Conservation (phyloP, 1,140 invertebrate genomes). For the Trialeurodes vaporariorum region DNA sequence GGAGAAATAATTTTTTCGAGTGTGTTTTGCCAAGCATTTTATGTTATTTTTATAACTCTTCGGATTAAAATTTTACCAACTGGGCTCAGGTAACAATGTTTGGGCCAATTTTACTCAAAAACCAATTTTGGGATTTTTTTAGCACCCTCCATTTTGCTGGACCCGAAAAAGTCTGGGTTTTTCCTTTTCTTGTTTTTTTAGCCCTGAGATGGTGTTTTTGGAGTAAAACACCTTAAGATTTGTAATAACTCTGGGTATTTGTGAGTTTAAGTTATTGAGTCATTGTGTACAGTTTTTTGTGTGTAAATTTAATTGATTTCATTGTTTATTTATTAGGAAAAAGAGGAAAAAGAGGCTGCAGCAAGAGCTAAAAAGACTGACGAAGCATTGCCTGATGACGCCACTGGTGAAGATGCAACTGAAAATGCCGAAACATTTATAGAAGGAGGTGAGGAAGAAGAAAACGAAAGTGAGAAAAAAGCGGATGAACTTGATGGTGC, state of each 20-base stretch:
- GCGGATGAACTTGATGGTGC: neutral
- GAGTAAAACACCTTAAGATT: no score
- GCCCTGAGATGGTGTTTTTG: no score
- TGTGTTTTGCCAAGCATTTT: no score
- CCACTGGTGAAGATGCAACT: neutral
- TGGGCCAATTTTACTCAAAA: no score
- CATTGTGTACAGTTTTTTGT: neutral
- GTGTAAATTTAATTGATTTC: neutral
- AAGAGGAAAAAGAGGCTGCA: neutral
- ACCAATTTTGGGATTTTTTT: no score
- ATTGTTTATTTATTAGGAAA: neutral
- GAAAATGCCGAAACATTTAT: neutral
- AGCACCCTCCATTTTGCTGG: no score
- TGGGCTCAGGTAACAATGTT: no score
- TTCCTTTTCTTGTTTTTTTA: no score
- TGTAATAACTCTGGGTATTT: neutral
- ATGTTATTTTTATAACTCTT: no score
- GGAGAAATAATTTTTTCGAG: no score
- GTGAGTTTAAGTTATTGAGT: neutral
- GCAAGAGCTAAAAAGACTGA: neutral
- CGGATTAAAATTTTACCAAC: no score
- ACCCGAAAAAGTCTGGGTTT: no score
- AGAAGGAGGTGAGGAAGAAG: neutral
- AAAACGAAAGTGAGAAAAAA: neutral
- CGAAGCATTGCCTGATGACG: conserved; percentile 1